Conservation (phyloP, 2,113 vertebrate genomes). For the Heloderma charlesbogerti region DNA sequence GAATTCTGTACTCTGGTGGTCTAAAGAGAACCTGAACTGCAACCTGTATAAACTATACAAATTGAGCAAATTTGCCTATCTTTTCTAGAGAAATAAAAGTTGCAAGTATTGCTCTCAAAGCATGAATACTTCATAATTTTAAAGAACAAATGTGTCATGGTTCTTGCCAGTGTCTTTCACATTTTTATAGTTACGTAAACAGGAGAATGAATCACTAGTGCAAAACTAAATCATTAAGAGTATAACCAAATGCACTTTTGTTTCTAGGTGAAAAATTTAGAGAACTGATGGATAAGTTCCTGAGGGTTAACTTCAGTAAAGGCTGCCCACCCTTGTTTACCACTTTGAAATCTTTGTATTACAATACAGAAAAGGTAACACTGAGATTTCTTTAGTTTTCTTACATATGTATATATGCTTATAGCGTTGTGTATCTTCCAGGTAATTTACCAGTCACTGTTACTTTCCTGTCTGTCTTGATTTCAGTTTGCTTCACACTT, state of each 20-base stretch:
- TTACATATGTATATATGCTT: conserved; percentile 51
- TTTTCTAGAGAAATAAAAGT: background rate
- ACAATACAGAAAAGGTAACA: conserved; percentile 84
- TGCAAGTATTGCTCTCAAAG: background rate
- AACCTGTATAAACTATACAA: background rate
- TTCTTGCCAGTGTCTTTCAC: conserved; percentile 4
- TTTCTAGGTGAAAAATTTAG: conserved; percentile 84
- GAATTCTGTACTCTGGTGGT: background rate
- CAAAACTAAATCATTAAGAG: conserved; percentile 54
- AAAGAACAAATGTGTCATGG: background rate
- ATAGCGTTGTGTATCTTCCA: conserved; percentile 32
- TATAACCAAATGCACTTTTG: conserved; percentile 76
- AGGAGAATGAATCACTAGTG: conserved; percentile 52
- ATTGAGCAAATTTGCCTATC: background rate
- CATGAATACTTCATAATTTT: background rate
- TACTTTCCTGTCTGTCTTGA: conserved; percentile 40
- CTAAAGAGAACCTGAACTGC: background rate
- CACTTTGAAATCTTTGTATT: conserved; percentile 85
- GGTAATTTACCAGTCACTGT: conserved; percentile 31
- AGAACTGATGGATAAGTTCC: conserved; percentile 83
- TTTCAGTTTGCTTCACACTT: background rate
- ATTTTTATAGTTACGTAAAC: conserved; percentile 38
- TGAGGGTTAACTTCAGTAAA: conserved; percentile 85
- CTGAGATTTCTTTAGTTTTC: conserved; percentile 73
- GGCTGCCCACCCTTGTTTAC: conserved; percentile 84